phyloP scores from a whole-genome alignment of 2,888 invertebrate species.

The Trichopoda pennipes region DNA sequence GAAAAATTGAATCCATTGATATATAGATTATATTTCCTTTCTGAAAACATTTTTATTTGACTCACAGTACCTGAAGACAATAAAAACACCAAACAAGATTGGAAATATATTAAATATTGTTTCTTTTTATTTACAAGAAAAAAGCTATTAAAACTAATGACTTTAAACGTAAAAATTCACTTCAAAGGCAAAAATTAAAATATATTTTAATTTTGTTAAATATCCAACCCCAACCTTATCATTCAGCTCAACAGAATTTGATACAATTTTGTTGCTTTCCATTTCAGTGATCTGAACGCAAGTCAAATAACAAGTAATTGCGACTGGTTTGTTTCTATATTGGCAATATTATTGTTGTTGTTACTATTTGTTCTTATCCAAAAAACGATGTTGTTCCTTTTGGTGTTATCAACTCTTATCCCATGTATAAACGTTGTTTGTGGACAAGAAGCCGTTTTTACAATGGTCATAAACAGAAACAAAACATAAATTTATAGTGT shows the following conservation, averaged over 20 bases:
- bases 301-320: slow-evolving; percentile 50
- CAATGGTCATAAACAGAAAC: slow-evolving; percentile 69
- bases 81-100: background rate
- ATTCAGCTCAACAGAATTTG: background rate
- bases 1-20: too few relatives aligned
- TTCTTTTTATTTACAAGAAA: background rate
- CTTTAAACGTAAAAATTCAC: slow-evolving; percentile 37
- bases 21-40: too few relatives aligned
- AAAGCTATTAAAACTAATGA: slow-evolving; percentile 30
- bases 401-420: slow-evolving; percentile 63
- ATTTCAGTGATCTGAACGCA: slow-evolving; percentile 40
- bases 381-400: slow-evolving; percentile 48
- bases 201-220: slow-evolving; percentile 50
- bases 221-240: slow-evolving; percentile 11
- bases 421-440: slow-evolving; percentile 66
- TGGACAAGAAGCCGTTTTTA: slow-evolving; percentile 69
- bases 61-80: too few relatives aligned
- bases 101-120: slow-evolving; percentile 2
- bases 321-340: slow-evolving; percentile 39
- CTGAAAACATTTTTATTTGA: too few relatives aligned
- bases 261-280: slow-evolving; percentile 20
- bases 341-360: slow-evolving; percentile 24
- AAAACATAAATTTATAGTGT: slow-evolving; percentile 69
- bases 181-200: slow-evolving; percentile 53
- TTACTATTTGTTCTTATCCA: slow-evolving; percentile 53